Percentiles rank a stretch among this genome's conserved stretches.
These are phyloP conservation scores for Zaprionus davidi DNA, from an alignment of 1,140 invertebrate genomes.

Conservation along the genomic window DNA sequence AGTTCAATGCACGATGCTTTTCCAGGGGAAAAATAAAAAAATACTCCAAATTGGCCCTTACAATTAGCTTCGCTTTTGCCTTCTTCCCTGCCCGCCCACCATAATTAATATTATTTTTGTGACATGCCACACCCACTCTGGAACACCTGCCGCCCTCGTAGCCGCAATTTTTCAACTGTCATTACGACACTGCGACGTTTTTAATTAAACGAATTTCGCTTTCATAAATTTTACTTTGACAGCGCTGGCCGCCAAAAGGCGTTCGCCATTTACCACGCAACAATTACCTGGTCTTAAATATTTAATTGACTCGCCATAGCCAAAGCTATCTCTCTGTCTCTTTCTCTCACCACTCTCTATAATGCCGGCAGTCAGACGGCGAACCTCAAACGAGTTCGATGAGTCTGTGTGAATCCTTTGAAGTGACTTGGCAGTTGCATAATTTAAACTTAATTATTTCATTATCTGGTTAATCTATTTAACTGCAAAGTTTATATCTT, in stretches of 20 bases:
- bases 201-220: slow-evolving; percentile 77
- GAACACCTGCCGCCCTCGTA: slow-evolving; percentile 4
- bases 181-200: slow-evolving; percentile 45
- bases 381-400: neutral
- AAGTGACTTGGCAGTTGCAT: neutral
- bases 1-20: slow-evolving; percentile 67
- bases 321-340: neutral
- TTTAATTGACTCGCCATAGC: slow-evolving; percentile 63
- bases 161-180: slow-evolving; percentile 62
- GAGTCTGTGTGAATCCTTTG: neutral
- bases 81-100: neutral
- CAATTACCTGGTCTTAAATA: slow-evolving; percentile 69
- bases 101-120: slow-evolving; percentile 74
- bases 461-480: neutral
- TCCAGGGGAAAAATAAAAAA: slow-evolving; percentile 12
- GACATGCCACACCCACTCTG: slow-evolving; percentile 21
- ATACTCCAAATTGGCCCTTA: slow-evolving; percentile 54
- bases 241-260: slow-evolving; percentile 50
- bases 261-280: slow-evolving; percentile 49
- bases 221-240: slow-evolving; percentile 78
- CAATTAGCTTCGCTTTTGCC: slow-evolving; percentile 29
- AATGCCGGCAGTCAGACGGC: neutral
- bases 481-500: neutral
- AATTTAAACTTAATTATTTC: neutral
- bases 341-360: neutral